These are phyloP conservation scores for Bungarus multicinctus DNA, from an alignment of 2,113 vertebrate species.

Conservation along the genomic window DNA sequence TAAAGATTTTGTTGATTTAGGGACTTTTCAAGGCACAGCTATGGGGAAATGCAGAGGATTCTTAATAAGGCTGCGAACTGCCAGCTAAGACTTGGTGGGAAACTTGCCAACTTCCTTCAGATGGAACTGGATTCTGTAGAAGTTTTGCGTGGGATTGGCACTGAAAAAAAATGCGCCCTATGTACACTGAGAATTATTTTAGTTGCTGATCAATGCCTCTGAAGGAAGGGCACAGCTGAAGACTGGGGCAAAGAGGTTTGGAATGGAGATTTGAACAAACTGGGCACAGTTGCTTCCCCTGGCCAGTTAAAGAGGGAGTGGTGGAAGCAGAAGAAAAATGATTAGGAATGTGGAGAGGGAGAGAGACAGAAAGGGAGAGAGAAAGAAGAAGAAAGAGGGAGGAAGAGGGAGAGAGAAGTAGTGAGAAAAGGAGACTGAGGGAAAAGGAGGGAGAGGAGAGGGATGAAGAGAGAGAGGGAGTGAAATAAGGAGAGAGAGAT, in stretches of 20 bases:
- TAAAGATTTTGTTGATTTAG: too few species aligned
- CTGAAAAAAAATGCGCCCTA: background rate
- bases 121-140: background rate
- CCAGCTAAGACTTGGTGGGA: background rate
- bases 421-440: background rate
- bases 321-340: too few species aligned
- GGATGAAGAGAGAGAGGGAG: background rate
- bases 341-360: background rate
- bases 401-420: background rate
- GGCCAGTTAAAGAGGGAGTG: rapidly evolving
- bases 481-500: background rate
- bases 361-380: too few species aligned
- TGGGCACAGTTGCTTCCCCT: background rate
- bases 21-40: background rate
- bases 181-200: background rate
- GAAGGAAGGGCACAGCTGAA: background rate
- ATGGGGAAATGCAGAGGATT: background rate
- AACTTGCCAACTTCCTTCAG: background rate
- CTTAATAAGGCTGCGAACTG: background rate
- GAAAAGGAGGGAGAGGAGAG: background rate
- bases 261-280: background rate
- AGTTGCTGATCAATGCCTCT: background rate
- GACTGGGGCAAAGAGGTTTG: background rate
- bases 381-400: background rate
- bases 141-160: background rate